Evolutionary conservation across 1,140 invertebrate species (phyloP), one percentile per base, ranked within the genome.

Genomic region (Philaenus spumarius): DNA sequence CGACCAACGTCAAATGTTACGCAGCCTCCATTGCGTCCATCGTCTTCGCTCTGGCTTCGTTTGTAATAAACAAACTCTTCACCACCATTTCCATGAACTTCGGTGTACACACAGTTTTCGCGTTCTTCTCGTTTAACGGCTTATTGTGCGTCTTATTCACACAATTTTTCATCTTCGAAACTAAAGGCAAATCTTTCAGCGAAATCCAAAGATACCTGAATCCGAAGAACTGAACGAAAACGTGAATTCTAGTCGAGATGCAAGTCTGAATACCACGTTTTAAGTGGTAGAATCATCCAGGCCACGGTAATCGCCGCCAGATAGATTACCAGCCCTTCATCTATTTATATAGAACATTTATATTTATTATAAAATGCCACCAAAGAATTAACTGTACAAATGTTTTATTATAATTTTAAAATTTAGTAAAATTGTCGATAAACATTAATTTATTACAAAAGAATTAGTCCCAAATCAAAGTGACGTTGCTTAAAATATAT

Each of bases 131-230:
- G 2, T 12, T 58, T 23, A 54, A 52, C 15, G 48, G 58, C 35
- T 12, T 77, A 1, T 81, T 81, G 67, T 87, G 85, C 43, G 73
- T 84, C 2, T 22, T 81, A 0, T 80, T 87, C 34, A 35, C 58
- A 15, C 22, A 60, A 30, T 57, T 59, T 9, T 55, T 59, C n/a
- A 55, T 66, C 7, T 60, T 66, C 39, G 90, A 93, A 74, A 93
- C 90, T 0, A 92, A 90, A 73, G 86, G 86, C 12, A 85, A 88
- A 73, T 82, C 80, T 43, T 78, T 90, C 34, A 77, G 84, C 58
- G 79, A 93, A 73, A 91, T 93, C 23, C 84, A 87, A 65, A 75
- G 81, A 50, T 79, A 80, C 66, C 72, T 87, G 30, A 57, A 54
- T 24, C 2, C 19, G 14, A 34, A 30, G 24, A 34, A 30, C 12